phyloP scores from a whole-genome alignment of 1,140 invertebrate species.

The Platyura marginata region DNA sequence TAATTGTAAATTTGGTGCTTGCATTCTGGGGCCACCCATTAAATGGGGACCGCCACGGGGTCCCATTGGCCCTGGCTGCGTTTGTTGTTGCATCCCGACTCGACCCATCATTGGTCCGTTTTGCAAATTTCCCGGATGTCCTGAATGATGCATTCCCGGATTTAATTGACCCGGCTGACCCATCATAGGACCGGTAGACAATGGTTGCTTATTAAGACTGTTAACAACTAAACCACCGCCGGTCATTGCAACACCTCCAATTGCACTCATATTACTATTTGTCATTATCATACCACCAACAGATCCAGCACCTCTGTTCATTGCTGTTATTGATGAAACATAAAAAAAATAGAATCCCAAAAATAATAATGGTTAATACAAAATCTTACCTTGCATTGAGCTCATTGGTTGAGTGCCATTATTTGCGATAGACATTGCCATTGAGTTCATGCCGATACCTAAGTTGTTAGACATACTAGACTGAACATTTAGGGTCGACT shows the following conservation, averaged over 20 bases:
- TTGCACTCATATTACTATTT: conserved; percentile 41
- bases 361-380: neutral
- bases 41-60: conserved; percentile 6
- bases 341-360: neutral
- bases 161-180: conserved; percentile 17
- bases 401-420: conserved; percentile 41
- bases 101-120: conserved; percentile 50
- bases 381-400: conserved; percentile 36
- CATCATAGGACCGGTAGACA: conserved; percentile 11
- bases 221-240: conserved; percentile 42
- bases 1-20: neutral
- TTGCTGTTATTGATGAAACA: conserved; percentile 24
- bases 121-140: conserved; percentile 26
- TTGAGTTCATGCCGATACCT: conserved; percentile 32
- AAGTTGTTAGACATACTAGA: conserved; percentile 37
- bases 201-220: conserved; percentile 43
- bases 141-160: conserved; percentile 20
- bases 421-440: conserved; percentile 40
- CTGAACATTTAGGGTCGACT: conserved; percentile 57
- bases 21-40: conserved; percentile 8
- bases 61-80: conserved; percentile 12
- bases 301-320: conserved; percentile 39
- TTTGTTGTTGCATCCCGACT: conserved; percentile 33
- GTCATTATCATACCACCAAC: conserved; percentile 48
- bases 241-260: conserved; percentile 34